These are phyloP conservation scores for Panulirus ornatus DNA, from an alignment of 1,140 invertebrate genomes.

Conservation along the genomic window DNA sequence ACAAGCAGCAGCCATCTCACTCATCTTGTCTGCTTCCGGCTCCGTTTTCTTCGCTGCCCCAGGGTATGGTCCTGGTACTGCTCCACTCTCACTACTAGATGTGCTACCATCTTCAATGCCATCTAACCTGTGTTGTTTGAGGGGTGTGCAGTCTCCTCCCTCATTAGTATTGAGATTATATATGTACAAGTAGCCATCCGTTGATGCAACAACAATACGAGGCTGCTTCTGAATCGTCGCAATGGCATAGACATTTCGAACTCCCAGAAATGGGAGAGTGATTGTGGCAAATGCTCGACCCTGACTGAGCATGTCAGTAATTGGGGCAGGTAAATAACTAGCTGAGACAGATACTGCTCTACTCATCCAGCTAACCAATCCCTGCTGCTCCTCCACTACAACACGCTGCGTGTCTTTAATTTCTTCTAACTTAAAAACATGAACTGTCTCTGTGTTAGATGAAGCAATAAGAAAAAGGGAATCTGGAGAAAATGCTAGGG, in stretches of 20 bases:
- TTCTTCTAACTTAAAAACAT: conserved; percentile 95
- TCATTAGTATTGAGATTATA: conserved; percentile 92
- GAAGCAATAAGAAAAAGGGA: conserved; percentile 93
- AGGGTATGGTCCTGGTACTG: conserved; percentile 45
- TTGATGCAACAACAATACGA: conserved; percentile 92
- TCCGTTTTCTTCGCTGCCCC: conserved; percentile 66
- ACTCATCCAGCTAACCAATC: conserved; percentile 91
- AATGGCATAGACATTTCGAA: conserved; percentile 90
- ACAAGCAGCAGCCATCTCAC: too few species aligned
- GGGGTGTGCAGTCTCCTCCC: conserved; percentile 91
- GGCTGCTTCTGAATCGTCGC: conserved; percentile 88
- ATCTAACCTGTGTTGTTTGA: conserved; percentile 84
- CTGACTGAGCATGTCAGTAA: conserved; percentile 93
- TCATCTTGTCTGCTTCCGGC: too few species aligned
- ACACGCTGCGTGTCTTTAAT: conserved; percentile 82
- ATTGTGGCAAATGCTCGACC: conserved; percentile 95
- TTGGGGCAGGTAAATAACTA: conserved; percentile 92
- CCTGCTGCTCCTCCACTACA: conserved; percentile 75
- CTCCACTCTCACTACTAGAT: conserved; percentile 6
- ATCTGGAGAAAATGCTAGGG: conserved; percentile 95
- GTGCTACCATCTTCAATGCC: conserved; percentile 32
- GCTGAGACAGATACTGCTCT: conserved; percentile 88
- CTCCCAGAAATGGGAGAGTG: conserved; percentile 88
- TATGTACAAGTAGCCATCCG: conserved; percentile 94
- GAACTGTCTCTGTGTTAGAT: conserved; percentile 99